Conservation (phyloP, 2,113 vertebrate genomes). For the Drymodes brunneopygia region DNA sequence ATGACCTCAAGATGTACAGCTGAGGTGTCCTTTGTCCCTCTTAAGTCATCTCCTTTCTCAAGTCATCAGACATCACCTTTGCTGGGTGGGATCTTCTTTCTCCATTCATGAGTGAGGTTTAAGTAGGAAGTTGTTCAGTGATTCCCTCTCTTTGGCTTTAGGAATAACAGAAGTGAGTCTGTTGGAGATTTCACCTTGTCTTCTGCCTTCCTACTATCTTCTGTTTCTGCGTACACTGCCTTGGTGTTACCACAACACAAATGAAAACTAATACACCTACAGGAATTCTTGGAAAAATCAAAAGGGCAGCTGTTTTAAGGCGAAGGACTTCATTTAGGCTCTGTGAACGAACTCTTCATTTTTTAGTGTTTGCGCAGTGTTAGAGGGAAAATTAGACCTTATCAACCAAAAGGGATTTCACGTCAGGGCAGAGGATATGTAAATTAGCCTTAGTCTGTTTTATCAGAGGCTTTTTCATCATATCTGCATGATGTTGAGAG, state of each 20-base stretch:
- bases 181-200: background rate
- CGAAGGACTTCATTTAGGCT: background rate
- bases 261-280: background rate
- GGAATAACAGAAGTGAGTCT: background rate
- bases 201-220: background rate
- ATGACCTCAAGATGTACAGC: background rate
- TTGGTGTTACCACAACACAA: background rate
- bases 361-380: background rate
- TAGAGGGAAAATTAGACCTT: background rate
- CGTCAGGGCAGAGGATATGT: background rate
- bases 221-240: background rate
- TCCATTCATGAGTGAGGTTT: background rate
- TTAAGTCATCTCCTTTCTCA: background rate
- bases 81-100: background rate
- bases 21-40: background rate
- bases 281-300: background rate
- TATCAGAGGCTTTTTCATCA: conserved; percentile 16
- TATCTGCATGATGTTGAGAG: background rate
- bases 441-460: background rate
- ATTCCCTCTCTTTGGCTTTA: background rate
- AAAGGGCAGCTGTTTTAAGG: background rate
- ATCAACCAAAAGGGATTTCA: background rate
- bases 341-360: background rate
- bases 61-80: background rate
- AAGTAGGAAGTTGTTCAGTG: background rate